phyloP scores from a whole-genome alignment of 2,797 vertebrate genomes.

The Schizothorax lantsangensis region DNA sequence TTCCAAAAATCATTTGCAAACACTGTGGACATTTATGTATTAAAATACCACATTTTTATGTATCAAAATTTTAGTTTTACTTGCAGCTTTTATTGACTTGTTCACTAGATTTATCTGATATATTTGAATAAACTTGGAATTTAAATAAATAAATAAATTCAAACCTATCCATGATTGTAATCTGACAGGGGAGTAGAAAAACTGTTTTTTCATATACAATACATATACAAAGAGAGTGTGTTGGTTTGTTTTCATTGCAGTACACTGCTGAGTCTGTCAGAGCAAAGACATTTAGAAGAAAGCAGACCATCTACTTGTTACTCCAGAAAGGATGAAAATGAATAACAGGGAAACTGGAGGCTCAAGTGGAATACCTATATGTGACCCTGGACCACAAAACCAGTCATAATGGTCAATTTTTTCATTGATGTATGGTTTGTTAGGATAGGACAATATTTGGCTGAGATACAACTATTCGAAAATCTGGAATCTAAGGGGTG shows the following conservation, averaged over 20 bases:
- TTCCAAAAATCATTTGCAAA: background rate
- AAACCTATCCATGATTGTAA: background rate
- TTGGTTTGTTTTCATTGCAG: background rate
- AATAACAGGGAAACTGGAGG: background rate
- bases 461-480: background rate
- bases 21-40: background rate
- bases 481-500: background rate
- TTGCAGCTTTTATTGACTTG: no score
- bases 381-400: background rate
- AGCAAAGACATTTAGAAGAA: background rate
- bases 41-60: background rate
- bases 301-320: background rate
- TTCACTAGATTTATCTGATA: background rate
- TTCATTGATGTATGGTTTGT: background rate
- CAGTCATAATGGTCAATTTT: background rate
- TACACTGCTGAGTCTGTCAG: background rate
- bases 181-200: background rate
- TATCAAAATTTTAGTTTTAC: background rate
- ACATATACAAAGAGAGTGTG: background rate
- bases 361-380: background rate
- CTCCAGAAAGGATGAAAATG: background rate
- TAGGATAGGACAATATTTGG: background rate
- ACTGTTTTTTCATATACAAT: background rate
- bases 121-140: background rate
- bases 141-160: background rate